Evolutionary conservation across 23 tunicate genomes (phyloP), one percentile per base, ranked within the genome.

Genomic region (Styela clava): DNA sequence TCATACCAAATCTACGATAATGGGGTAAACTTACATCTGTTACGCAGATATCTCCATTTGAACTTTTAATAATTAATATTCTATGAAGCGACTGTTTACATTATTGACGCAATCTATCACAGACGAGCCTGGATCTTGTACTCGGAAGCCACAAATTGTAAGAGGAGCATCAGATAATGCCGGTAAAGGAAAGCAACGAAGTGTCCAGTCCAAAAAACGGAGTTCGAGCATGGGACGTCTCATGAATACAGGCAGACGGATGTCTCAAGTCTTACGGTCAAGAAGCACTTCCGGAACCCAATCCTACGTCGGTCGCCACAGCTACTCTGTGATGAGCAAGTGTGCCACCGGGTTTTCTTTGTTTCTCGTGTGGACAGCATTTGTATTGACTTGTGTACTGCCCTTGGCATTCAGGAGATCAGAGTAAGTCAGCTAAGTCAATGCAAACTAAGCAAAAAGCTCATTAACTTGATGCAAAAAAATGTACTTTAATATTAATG

Each of bases 231-330:
- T 76, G 26, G 37, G 65, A 22, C 81, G 81, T 26, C 0, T 76
- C 26, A 44, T 76, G 32, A 36, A 44, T 19, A 33, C 81, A 7
- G 81, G 81, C 16, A 52, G 81, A 19, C 35, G 65, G 0, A 19
- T 76, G 1, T 76, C 81, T 22, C 81, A 76, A 27, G 81, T 56
- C n/a, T 31, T 82, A 5, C 89, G 89, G 21, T 79, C 89, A 61
- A 51, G 79, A 24, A 26, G 73, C 61, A 62, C 61, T 18, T 83
- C 79, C 23, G 63, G 78, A 29, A 37, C 84, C 3, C 69, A 69
- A 18, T 67, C 86, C 19, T 89, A 89, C 74, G 74, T 91, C 64
- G 97, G 97, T 36, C 89, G 97, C 33, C 97, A 91, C 81, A 84
- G 97, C 31, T 77, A 86, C 68, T 85, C 90, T 2, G 97, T 91